These are phyloP conservation scores for Phyto melanocephala DNA, from an alignment of 2,888 invertebrate genomes.

Conservation along the genomic window DNA sequence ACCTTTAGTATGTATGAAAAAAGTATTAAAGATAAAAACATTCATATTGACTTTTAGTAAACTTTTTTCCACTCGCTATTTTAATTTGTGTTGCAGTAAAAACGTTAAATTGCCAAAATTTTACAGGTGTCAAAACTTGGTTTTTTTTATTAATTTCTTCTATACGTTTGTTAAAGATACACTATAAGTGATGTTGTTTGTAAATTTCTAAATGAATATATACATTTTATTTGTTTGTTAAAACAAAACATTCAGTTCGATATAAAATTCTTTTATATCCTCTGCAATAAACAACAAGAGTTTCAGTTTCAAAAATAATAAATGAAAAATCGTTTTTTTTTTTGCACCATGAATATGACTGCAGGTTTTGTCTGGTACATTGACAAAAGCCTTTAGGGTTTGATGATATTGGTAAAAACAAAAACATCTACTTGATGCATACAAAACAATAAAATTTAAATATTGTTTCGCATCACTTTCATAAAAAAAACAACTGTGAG, in stretches of 20 bases:
- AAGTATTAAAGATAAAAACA: no score
- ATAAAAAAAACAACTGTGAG: conserved; percentile 1
- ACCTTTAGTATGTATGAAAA: no score
- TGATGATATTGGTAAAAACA: conserved; percentile 29
- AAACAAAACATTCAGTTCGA: conserved; percentile 11
- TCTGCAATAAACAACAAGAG: conserved; percentile 16
- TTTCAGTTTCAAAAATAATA: background rate
- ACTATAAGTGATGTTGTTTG: conserved; percentile 11
- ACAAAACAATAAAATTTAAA: background rate
- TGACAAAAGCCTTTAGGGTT: conserved; percentile 42
- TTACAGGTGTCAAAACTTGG: conserved; percentile 15
- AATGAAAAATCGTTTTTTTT: background rate
- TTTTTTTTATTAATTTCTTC: conserved; percentile 13
- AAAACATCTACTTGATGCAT: no score
- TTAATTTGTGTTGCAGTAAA: background rate
- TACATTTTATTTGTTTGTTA: background rate
- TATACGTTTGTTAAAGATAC: background rate
- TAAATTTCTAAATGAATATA: background rate
- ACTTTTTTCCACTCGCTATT: no score
- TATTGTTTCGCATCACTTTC: background rate
- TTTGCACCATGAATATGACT: conserved; percentile 29
- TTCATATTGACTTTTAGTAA: no score
- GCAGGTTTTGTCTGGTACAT: conserved; percentile 46
- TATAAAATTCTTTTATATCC: conserved; percentile 21
- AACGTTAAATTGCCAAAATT: conserved; percentile 19